Percentiles rank a stretch among this genome's conserved stretches.
Conservation (phyloP, 1,140 invertebrate genomes). For the Cydia amplana region DNA sequence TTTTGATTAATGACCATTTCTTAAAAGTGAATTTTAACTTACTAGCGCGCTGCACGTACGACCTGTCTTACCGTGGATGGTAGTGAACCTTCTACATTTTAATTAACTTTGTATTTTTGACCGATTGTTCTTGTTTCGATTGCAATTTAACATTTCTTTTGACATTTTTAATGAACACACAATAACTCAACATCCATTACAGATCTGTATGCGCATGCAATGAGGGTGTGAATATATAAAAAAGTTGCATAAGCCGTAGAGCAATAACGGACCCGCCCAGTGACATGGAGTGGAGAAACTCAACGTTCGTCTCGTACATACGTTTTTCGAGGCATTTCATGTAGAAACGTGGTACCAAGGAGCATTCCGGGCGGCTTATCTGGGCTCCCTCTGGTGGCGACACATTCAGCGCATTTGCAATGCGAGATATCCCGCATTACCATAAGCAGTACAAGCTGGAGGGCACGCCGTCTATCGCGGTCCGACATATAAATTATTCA, state of each 20-base stretch:
- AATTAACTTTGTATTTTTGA: constrained; percentile 65
- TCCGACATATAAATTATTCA: constrained; percentile 79
- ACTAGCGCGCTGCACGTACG: constrained; percentile 47
- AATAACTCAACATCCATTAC: constrained; percentile 33
- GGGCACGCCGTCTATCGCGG: constrained; percentile 76
- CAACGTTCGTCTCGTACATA: neutral
- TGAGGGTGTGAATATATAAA: constrained; percentile 10
- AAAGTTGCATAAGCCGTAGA: constrained; percentile 24
- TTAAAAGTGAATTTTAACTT: constrained; percentile 73
- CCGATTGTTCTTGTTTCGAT: constrained; percentile 62
- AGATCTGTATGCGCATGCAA: constrained; percentile 36
- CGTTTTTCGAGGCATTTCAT: constrained; percentile 7
- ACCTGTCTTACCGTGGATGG: constrained; percentile 57
- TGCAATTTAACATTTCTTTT: constrained; percentile 44
- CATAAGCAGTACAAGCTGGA: constrained; percentile 77
- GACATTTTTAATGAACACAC: constrained; percentile 39
- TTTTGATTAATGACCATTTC: constrained; percentile 78
- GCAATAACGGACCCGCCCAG: neutral
- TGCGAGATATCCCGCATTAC: constrained; percentile 77
- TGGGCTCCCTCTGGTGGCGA: constrained; percentile 60
- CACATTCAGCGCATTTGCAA: constrained; percentile 78
- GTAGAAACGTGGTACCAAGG: constrained; percentile 3
- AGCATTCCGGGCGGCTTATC: constrained; percentile 24
- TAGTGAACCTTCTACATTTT: constrained; percentile 61
- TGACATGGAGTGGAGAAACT: neutral